Conservation (phyloP, 2,888 invertebrate genomes). For the Pilophorus perplexus region DNA sequence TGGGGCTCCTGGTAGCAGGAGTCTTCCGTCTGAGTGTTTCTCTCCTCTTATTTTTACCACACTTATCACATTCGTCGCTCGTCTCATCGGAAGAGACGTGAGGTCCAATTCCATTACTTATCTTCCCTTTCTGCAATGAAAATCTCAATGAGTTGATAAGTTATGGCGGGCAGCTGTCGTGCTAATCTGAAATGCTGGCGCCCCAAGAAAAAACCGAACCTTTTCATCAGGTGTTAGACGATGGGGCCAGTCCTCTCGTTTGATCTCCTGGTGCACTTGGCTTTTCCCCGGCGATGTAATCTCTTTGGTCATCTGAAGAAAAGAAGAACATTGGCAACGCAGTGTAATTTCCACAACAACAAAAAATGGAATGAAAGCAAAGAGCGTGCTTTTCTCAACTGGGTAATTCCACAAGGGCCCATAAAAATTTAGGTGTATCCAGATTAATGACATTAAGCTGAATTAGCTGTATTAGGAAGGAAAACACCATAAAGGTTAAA, state of each 20-base stretch:
- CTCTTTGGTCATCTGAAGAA: conserved; percentile 18
- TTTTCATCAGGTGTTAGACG: conserved; percentile 49
- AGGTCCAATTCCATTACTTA: conserved; percentile 47
- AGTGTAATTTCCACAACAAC: too few species aligned
- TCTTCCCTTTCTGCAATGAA: conserved; percentile 39
- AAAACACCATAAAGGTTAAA: too few species aligned
- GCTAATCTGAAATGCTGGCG: too few species aligned
- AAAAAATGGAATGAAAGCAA: too few species aligned
- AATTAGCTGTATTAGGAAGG: too few species aligned
- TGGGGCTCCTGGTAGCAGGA: conserved; percentile 54
- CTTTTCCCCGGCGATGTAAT: conserved; percentile 51
- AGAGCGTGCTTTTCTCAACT: too few species aligned
- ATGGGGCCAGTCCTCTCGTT: conserved; percentile 51
- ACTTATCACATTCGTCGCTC: conserved; percentile 57
- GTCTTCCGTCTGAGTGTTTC: conserved; percentile 68
- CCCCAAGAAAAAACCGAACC: conserved; percentile 28
- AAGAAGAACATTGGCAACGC: too few species aligned
- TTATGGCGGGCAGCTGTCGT: too few species aligned
- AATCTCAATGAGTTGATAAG: too few species aligned
- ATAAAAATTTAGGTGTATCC: too few species aligned
- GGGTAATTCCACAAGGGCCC: too few species aligned
- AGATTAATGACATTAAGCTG: too few species aligned
- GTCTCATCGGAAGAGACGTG: conserved; percentile 55
- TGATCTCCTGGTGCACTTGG: conserved; percentile 52
- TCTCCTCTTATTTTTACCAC: conserved; percentile 61